A percentile compares a stretch with the other conserved stretches of the same genome.
phyloP scores from a whole-genome alignment of 2,888 invertebrate species.

The Drepanosiphum platanoidis region DNA sequence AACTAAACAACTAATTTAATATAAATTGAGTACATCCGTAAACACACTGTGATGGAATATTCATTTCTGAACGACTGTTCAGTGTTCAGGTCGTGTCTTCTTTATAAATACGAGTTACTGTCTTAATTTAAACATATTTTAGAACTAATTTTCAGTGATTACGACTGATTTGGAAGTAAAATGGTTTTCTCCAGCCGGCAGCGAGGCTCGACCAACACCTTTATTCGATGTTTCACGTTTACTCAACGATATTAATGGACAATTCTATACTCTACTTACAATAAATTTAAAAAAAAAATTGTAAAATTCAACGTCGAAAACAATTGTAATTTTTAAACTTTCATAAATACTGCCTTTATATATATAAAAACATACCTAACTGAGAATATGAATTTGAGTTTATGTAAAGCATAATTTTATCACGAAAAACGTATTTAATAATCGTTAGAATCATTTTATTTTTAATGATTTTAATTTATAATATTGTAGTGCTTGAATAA shows the following conservation, averaged over 20 bases:
- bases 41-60: background rate
- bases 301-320: background rate
- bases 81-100: background rate
- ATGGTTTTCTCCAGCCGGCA: no score
- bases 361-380: no score
- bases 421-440: background rate
- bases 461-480: constrained; percentile 25
- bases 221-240: background rate
- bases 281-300: background rate
- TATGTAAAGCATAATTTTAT: background rate
- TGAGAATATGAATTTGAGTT: background rate
- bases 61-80: background rate
- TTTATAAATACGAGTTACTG: no score
- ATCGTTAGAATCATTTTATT: background rate
- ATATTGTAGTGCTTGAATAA: constrained; percentile 8
- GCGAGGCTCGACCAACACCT: no score
- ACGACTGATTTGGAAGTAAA: no score
- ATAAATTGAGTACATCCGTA: constrained; percentile 40
- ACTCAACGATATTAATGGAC: background rate
- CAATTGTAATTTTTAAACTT: background rate
- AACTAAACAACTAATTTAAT: constrained; percentile 14
- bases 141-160: no score
- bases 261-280: background rate
- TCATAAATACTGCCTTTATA: background rate
- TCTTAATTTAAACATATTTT: no score